These are phyloP conservation scores for Dascyllus trimaculatus DNA, from an alignment of 2,113 vertebrate species.

Conservation along the genomic window DNA sequence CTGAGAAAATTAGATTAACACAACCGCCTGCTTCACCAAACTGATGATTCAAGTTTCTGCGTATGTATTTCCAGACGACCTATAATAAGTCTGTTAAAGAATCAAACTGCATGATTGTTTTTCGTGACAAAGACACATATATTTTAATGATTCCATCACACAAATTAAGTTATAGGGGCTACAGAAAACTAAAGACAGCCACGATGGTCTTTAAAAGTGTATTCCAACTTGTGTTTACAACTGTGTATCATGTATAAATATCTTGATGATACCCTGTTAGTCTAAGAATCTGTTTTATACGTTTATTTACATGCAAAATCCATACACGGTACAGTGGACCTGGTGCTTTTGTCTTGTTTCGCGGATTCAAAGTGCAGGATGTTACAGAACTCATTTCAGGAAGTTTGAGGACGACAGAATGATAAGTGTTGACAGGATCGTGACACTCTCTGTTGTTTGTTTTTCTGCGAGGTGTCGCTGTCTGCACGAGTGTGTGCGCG, in stretches of 20 bases:
- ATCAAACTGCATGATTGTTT: too few relatives aligned
- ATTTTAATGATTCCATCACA: too few relatives aligned
- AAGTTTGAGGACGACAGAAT: conserved; percentile 31
- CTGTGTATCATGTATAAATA: neutral
- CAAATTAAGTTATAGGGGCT: too few relatives aligned
- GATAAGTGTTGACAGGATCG: conserved; percentile 28
- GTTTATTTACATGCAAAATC: neutral
- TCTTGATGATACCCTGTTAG: neutral
- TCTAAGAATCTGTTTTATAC: neutral
- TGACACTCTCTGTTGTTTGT: conserved; percentile 32
- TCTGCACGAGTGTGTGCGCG: conserved; percentile 3
- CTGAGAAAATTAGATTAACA: too few relatives aligned
- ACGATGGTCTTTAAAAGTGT: too few relatives aligned
- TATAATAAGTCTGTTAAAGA: too few relatives aligned
- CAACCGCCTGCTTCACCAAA: too few relatives aligned
- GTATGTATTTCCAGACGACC: too few relatives aligned
- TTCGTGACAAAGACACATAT: too few relatives aligned
- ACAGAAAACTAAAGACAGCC: too few relatives aligned
- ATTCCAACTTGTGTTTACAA: too few relatives aligned
- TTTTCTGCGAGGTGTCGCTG: conserved; percentile 36
- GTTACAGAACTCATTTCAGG: neutral
- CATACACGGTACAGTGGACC: neutral
- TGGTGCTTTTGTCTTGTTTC: neutral
- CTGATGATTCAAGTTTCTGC: too few relatives aligned
- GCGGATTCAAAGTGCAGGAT: neutral